These are phyloP conservation scores for Proisotoma minuta DNA, from an alignment of 2,888 invertebrate species.

Conservation along the genomic window DNA sequence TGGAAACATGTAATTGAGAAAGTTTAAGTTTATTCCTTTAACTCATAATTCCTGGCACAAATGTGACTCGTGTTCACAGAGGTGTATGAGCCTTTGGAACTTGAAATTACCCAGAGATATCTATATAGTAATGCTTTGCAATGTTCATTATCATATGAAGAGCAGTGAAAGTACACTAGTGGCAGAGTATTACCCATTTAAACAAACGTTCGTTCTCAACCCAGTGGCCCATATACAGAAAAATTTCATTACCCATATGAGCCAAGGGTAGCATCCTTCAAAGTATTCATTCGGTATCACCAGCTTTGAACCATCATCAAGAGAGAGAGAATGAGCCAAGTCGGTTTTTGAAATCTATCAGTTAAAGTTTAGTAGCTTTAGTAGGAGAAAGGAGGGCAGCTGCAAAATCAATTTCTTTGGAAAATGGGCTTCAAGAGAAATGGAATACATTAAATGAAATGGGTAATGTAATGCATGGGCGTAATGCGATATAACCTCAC, in stretches of 20 bases:
- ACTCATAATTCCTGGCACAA: slow-evolving; percentile 22
- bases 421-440: slow-evolving; percentile 13
- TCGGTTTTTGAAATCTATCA: not conserved
- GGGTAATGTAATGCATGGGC: slow-evolving; percentile 14
- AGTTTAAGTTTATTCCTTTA: slow-evolving; percentile 24
- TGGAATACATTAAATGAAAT: slow-evolving; percentile 17
- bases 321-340: not conserved
- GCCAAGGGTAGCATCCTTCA: no score
- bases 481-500: slow-evolving; percentile 2
- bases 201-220: no score
- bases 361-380: not conserved
- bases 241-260: no score
- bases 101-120: no score
- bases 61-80: slow-evolving; percentile 13
- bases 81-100: not conserved
- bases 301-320: not conserved
- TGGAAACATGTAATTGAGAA: slow-evolving; percentile 20
- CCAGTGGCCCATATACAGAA: no score
- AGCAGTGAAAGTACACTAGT: no score
- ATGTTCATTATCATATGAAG: not conserved
- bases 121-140: no score
- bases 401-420: slow-evolving; percentile 16
- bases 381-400: slow-evolving; percentile 12
- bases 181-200: no score
- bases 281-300: no score